A percentile compares a stretch with the other conserved stretches of the same genome.
phyloP scores from a whole-genome alignment of 2,888 invertebrate genomes.

The Crematogaster levior region DNA sequence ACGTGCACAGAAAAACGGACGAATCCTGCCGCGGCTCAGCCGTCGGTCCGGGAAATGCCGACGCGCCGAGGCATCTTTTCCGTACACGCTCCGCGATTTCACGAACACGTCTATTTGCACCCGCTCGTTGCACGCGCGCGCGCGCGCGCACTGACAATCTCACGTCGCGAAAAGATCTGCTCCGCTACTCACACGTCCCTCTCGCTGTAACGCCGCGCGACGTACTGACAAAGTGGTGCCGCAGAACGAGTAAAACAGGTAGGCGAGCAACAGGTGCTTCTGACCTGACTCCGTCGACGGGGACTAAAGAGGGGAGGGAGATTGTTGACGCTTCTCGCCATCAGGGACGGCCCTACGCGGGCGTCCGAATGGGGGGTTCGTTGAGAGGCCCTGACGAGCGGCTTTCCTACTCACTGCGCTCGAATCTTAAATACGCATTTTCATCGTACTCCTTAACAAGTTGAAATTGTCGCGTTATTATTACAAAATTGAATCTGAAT shows the following conservation, averaged over 20 bases:
- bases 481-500: neutral
- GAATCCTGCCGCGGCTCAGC: neutral
- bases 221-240: conserved; percentile 70
- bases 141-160: neutral
- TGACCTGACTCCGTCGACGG: conserved; percentile 52
- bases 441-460: neutral
- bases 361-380: neutral
- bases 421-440: neutral
- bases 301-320: conserved; percentile 39
- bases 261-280: conserved; percentile 84
- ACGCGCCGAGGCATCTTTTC: neutral
- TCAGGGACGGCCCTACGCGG: neutral
- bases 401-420: no score
- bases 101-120: neutral
- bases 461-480: neutral
- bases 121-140: neutral
- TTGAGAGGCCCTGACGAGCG: neutral
- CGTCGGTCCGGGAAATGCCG: neutral
- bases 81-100: neutral
- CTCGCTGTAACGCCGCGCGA: conserved; percentile 15
- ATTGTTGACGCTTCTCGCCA: conserved; percentile 35
- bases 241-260: conserved; percentile 81
- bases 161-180: conserved; percentile 18
- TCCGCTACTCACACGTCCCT: conserved; percentile 73
- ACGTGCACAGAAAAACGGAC: no score